Evolutionary conservation across 2,888 invertebrate genomes (phyloP), one percentile per base, ranked within the genome.

Genomic region (Lasioglossum villosulum): DNA sequence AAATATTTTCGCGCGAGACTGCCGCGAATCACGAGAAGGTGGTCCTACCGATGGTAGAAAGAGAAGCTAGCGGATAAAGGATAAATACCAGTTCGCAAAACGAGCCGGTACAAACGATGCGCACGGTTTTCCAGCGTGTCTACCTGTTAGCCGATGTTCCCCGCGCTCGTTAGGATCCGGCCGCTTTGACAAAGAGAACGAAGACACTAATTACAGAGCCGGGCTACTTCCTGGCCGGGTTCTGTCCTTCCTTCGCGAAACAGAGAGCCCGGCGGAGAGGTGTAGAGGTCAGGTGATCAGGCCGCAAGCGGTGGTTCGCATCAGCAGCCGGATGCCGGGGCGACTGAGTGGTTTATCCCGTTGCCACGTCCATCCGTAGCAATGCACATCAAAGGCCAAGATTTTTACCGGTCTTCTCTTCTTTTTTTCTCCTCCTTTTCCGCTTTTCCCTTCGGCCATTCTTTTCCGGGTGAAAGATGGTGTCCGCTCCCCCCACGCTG

Each of bases 191-290:
- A 93, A 92, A 92, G 93, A 90, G 90, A 91, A 92, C 88, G 91
- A 92, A 93, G 93, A 92, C 91, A 90, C 92, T 93, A 93, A 93
- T 93, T 93, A 93, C 92, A 93, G 92, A 88, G 89, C 81, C 82
- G 90, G 12, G 88, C 89, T 87, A 92, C 90, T 91, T 92, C 91
- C 92, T 90, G 90, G 83, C 84, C 73, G 76, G 82, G 75, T 78
- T n/a, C 84, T 77, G 82, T 66, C 78, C 68, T 79, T 78, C 72
- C 81, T 80, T 76, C 80, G 71, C 74, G 68, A 77, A 84, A 84
- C 79, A 83, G 70, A 89, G 90, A 39, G 78, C 63, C 86, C 73
- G 83, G 10, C 12, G 12, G 4, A 10, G 23, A 23, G 37, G 56
- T 4, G 56, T 56, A 66, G 77, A 78, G 86, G 86, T 83, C 80